Evolutionary conservation across 2,113 vertebrate genomes (phyloP).

Genomic region (Mixornis gularis): DNA sequence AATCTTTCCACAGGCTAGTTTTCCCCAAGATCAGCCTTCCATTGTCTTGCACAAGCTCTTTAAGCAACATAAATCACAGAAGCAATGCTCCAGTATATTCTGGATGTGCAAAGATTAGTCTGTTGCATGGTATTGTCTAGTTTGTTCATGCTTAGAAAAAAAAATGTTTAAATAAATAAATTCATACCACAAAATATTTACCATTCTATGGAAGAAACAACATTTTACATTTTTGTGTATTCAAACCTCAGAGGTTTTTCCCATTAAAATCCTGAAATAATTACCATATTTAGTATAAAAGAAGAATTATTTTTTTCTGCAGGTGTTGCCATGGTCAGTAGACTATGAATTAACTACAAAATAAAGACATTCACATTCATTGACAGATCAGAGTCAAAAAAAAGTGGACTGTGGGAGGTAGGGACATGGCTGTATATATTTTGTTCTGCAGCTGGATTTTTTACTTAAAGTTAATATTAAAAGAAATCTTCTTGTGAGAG

Average conservation of each 20-base stretch:
- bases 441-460: not conserved
- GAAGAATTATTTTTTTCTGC: not conserved
- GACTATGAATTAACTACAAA: not conserved
- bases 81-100: not conserved
- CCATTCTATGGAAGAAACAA: not conserved
- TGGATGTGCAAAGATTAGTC: not conserved
- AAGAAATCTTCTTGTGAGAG: not conserved
- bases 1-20: not conserved
- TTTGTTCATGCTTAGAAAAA: not conserved
- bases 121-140: not conserved
- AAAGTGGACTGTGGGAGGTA: not conserved
- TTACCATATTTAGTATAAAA: not conserved
- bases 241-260: fast-evolving
- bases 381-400: not conserved
- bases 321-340: not conserved
- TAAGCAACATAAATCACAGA: not conserved
- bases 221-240: not conserved
- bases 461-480: not conserved
- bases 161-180: not conserved
- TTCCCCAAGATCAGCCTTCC: not conserved
- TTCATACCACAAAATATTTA: not conserved
- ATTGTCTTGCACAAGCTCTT: not conserved
- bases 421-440: not conserved
- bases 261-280: not conserved
- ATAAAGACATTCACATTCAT: not conserved